phyloP scores from a whole-genome alignment of 1,140 invertebrate species.

The Triops cancriformis region DNA sequence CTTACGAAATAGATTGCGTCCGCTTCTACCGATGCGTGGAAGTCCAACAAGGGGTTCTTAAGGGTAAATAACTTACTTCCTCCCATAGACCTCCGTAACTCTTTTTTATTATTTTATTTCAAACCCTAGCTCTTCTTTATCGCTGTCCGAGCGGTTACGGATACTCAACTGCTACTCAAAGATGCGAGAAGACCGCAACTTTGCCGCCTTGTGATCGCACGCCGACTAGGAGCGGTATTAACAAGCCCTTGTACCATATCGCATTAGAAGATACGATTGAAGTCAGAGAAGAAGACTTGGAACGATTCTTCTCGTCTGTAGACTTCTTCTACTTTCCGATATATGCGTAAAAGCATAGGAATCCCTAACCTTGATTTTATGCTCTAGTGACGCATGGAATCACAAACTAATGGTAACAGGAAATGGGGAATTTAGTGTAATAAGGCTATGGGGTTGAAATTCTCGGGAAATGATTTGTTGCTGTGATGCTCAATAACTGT shows the following conservation, averaged over 20 bases:
- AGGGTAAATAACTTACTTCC: constrained; percentile 38
- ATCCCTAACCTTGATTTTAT: neutral
- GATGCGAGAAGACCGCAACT: constrained; percentile 50
- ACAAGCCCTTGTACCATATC: constrained; percentile 19
- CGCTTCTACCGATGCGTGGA: constrained; percentile 63
- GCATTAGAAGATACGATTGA: constrained; percentile 22
- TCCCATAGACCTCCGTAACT: neutral
- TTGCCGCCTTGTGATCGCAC: constrained; percentile 18
- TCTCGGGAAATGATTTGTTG: neutral
- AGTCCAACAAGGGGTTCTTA: constrained; percentile 44
- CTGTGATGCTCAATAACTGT: constrained; percentile 4
- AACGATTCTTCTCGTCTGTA: constrained; percentile 24
- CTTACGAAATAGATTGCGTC: constrained; percentile 51
- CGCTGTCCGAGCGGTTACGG: constrained; percentile 64
- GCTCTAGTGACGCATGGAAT: neutral
- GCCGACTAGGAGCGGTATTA: neutral
- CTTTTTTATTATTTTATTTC: neutral
- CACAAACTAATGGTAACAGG: neutral
- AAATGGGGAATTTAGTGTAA: neutral
- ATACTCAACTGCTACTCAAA: constrained; percentile 64
- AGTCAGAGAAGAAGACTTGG: constrained; percentile 25
- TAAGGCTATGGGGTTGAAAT: neutral
- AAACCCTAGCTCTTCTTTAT: constrained; percentile 51
- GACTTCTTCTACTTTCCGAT: constrained; percentile 19
- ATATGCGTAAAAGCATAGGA: neutral